These are phyloP conservation scores for Drosophila asahinai DNA, from an alignment of 1,140 invertebrate genomes.

Conservation along the genomic window DNA sequence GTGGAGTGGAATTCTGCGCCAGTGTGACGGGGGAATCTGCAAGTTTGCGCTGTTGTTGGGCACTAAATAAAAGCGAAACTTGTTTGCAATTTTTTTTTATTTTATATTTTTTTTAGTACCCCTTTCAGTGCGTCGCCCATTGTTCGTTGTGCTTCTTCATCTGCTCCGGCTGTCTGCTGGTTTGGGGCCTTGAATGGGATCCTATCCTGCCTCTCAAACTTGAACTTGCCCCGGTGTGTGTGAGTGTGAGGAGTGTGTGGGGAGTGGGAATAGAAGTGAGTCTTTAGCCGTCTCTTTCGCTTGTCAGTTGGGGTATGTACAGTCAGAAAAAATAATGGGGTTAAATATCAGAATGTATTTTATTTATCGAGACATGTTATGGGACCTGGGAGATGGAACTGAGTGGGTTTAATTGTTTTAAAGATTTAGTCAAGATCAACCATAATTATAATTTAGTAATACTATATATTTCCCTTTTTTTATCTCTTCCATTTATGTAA, in stretches of 20 bases:
- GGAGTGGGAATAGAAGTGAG: constrained; percentile 45
- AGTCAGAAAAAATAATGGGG: not conserved
- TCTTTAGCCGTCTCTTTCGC: constrained; percentile 27
- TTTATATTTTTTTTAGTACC: constrained; percentile 8
- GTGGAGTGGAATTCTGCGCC: constrained; percentile 28
- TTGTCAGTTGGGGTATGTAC: constrained; percentile 46
- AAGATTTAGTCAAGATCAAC: too few species aligned
- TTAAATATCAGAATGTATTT: not conserved
- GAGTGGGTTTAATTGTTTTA: too few species aligned
- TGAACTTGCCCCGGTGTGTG: constrained; percentile 62
- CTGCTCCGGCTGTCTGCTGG: constrained; percentile 36
- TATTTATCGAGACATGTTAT: not conserved
- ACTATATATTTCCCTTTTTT: too few species aligned
- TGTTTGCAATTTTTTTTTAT: constrained; percentile 64
- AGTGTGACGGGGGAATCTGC: constrained; percentile 62
- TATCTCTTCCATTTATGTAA: too few species aligned
- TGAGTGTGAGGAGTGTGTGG: constrained; percentile 31
- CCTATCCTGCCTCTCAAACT: constrained; percentile 79
- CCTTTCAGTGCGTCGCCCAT: constrained; percentile 32
- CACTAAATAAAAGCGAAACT: constrained; percentile 84
- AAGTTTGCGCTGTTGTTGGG: constrained; percentile 67
- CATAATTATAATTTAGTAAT: too few species aligned
- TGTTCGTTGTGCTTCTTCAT: constrained; percentile 24
- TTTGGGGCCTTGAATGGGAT: constrained; percentile 82
- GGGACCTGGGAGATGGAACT: too few species aligned